A percentile compares a stretch with the other conserved stretches of the same genome.
Evolutionary conservation across 2,113 vertebrate genomes (phyloP).

Genomic region (Neoarius graeffei): DNA sequence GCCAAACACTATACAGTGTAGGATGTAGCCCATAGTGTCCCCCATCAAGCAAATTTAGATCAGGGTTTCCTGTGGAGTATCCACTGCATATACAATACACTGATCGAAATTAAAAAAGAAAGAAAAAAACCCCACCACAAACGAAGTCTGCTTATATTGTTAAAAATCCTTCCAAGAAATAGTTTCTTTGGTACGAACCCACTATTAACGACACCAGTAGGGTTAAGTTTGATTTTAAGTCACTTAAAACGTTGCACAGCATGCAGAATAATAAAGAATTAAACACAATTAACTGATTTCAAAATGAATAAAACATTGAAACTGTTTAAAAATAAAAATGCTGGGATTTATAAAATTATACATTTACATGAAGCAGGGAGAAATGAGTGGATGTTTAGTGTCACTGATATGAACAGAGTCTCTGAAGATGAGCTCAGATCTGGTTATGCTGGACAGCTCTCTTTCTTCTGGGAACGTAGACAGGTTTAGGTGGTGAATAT

Average conservation of each 20-base stretch:
- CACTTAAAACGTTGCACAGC: background rate
- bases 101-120: background rate
- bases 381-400: background rate
- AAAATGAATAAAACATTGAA: background rate
- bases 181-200: conserved; percentile 4
- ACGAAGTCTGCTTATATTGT: background rate
- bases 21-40: background rate
- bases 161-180: background rate
- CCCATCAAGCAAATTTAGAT: background rate
- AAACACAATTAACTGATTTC: background rate
- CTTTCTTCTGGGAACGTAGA: conserved; percentile 25
- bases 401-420: background rate
- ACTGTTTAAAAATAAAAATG: background rate
- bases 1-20: background rate
- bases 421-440: background rate
- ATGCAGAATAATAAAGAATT: background rate
- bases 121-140: too few species aligned
- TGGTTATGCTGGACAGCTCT: conserved; percentile 20
- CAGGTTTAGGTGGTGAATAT: conserved; percentile 52
- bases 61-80: background rate
- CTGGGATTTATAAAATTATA: background rate
- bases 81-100: background rate
- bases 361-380: background rate
- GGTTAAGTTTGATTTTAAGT: background rate
- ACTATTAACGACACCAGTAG: background rate